These are phyloP conservation scores for Pogonocherus hispidulus DNA, from an alignment of 2,888 invertebrate genomes.

Conservation along the genomic window DNA sequence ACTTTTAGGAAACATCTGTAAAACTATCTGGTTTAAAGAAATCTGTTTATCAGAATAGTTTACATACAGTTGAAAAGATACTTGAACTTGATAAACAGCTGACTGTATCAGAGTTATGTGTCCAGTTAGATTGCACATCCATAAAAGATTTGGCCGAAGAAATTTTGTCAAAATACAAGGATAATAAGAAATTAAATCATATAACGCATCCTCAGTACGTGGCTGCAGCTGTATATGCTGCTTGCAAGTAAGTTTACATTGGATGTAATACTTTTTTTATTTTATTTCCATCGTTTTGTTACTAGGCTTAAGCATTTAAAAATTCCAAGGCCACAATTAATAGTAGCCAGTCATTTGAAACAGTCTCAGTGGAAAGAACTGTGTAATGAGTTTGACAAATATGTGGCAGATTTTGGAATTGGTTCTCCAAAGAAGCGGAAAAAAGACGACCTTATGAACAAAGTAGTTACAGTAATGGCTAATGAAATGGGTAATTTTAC, in stretches of 20 bases:
- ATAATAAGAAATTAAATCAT: constrained; percentile 70
- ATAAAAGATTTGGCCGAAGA: constrained; percentile 70
- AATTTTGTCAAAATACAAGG: constrained; percentile 71
- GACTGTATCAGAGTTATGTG: constrained; percentile 73
- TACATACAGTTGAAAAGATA: constrained; percentile 74
- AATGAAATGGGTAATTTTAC: constrained; percentile 26
- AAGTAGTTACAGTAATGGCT: constrained; percentile 30
- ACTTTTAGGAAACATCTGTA: constrained; percentile 71
- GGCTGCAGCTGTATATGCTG: constrained; percentile 76
- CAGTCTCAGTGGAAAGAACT: constrained; percentile 75
- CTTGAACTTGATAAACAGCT: constrained; percentile 72
- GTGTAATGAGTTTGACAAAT: constrained; percentile 73
- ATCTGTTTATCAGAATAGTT: constrained; percentile 71
- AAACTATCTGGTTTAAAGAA: constrained; percentile 74
- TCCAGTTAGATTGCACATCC: constrained; percentile 71
- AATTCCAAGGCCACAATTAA: constrained; percentile 72
- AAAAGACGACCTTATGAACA: constrained; percentile 12
- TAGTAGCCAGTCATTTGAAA: constrained; percentile 73
- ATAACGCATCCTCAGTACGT: constrained; percentile 76
- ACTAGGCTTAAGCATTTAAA: constrained; percentile 72
- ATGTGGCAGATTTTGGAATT: constrained; percentile 55
- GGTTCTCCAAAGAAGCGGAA: constrained; percentile 46
- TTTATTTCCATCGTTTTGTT: constrained; percentile 40
- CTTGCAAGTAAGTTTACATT: constrained; percentile 71
- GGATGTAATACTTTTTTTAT: background rate